These are phyloP conservation scores for Amphiprion percula DNA, from an alignment of 2,113 vertebrate genomes.

Conservation along the genomic window DNA sequence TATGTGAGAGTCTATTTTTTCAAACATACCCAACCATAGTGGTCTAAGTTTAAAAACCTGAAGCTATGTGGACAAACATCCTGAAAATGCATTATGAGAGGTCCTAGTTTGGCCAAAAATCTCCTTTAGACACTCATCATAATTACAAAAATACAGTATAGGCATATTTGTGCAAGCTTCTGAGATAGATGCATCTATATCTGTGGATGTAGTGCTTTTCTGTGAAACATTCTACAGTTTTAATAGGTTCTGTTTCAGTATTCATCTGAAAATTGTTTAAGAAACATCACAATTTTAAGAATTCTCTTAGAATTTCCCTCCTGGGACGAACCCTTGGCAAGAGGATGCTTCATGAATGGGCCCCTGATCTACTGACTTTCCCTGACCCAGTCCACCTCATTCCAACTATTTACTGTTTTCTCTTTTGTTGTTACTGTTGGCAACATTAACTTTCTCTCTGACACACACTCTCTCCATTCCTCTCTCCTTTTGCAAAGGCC, in stretches of 20 bases:
- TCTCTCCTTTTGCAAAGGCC: conserved; percentile 51
- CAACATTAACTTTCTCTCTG: conserved; percentile 54
- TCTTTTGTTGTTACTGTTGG: conserved; percentile 54
- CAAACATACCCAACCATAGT: background rate
- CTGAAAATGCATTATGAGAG: background rate
- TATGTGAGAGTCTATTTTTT: conserved; percentile 5
- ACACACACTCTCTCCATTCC: conserved; percentile 23
- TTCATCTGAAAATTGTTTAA: background rate
- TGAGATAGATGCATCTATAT: background rate
- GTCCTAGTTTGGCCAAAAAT: background rate
- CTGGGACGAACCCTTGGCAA: background rate
- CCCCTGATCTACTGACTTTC: conserved; percentile 40
- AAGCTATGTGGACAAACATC: background rate
- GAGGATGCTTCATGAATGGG: conserved; percentile 42
- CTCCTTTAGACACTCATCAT: too few species aligned
- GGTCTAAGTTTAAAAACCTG: background rate
- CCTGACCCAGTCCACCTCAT: conserved; percentile 38
- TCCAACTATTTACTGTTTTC: conserved; percentile 46
- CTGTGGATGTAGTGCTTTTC: background rate
- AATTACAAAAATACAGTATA: background rate
- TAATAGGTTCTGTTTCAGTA: background rate
- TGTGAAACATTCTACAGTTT: background rate
- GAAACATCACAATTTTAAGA: conserved; percentile 2
- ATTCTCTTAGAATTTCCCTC: background rate
- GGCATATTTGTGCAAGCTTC: background rate